These are phyloP conservation scores for Cossypha polioptera DNA, from an alignment of 2,797 vertebrate species.

Conservation along the genomic window DNA sequence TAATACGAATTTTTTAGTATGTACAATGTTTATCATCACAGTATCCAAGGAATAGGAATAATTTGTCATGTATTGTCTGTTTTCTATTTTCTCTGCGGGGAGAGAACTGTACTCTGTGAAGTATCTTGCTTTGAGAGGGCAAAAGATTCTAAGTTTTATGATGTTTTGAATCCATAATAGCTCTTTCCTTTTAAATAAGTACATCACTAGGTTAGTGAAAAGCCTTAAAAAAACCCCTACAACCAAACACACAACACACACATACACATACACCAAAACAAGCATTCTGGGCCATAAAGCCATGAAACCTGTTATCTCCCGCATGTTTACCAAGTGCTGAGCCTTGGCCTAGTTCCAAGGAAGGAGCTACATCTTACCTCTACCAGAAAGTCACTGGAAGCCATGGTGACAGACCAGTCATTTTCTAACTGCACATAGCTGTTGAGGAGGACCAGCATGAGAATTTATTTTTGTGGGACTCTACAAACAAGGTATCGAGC, in stretches of 20 bases:
- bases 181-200: background rate
- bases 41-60: conserved; percentile 21
- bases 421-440: background rate
- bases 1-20: conserved; percentile 2
- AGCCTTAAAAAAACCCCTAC: background rate
- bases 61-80: conserved; percentile 25
- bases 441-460: background rate
- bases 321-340: background rate
- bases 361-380: background rate
- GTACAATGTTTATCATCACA: conserved; percentile 24
- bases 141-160: conserved; percentile 5
- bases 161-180: background rate
- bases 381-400: conserved; percentile 5
- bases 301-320: background rate
- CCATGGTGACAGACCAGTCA: background rate
- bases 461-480: conserved; percentile 32
- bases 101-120: background rate
- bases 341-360: background rate
- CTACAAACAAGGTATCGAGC: conserved; percentile 23
- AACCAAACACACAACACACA: background rate
- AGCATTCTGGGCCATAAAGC: background rate
- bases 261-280: background rate
- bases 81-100: conserved; percentile 1
- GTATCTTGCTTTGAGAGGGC: background rate
- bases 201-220: background rate